Conservation (phyloP, 1,140 invertebrate genomes). For the Drosophila pallidifrons region DNA sequence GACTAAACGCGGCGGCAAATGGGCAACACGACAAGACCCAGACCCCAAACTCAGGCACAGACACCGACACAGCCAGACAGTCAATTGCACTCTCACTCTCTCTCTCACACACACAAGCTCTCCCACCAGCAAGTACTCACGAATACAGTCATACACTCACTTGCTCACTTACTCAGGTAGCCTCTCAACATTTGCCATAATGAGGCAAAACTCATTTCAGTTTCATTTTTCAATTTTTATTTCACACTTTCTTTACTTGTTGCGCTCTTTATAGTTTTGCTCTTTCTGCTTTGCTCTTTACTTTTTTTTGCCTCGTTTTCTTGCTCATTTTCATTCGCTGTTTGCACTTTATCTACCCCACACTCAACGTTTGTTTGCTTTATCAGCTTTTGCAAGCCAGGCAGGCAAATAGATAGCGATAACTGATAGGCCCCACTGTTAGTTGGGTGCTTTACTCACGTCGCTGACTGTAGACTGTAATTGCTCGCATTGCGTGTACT, state of each 20-base stretch:
- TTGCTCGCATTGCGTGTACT: conserved; percentile 32
- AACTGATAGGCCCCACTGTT: conserved; percentile 49
- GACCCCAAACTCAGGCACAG: conserved; percentile 28
- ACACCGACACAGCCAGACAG: conserved; percentile 40
- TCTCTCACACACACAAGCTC: neutral
- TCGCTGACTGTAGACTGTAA: conserved; percentile 2
- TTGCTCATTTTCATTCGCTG: conserved; percentile 20
- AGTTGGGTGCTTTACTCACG: neutral
- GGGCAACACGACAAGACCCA: conserved; percentile 64
- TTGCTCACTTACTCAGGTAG: conserved; percentile 16
- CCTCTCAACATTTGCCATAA: conserved; percentile 37
- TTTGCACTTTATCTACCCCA: conserved; percentile 39
- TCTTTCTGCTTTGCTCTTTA: conserved; percentile 29
- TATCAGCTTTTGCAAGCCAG: conserved; percentile 76
- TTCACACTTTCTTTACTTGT: conserved; percentile 52
- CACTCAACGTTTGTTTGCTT: conserved; percentile 27
- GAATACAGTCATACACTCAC: conserved; percentile 8
- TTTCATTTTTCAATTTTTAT: conserved; percentile 35
- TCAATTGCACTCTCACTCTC: conserved; percentile 55
- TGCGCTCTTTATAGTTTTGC: conserved; percentile 40
- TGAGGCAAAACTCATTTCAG: conserved; percentile 35
- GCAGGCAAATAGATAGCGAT: conserved; percentile 51
- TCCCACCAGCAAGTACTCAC: conserved; percentile 16
- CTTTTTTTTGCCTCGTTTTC: conserved; percentile 19
- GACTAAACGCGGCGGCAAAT: conserved; percentile 75